Base-by-base conservation (phyloP, 2,888 invertebrate species). In the Cephalotes varians region DNA sequence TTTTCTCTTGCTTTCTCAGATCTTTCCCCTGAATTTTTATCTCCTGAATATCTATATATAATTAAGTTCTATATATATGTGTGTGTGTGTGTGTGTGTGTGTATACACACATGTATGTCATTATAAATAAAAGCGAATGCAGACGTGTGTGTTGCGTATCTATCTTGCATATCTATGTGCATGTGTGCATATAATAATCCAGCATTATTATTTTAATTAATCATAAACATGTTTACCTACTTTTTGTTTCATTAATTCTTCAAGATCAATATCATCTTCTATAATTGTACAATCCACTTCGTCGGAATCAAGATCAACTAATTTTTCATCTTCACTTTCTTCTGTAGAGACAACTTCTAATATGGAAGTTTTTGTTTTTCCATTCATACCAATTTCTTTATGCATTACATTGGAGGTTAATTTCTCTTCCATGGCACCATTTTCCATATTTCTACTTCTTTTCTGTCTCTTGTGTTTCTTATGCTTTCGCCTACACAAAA, bases 181-280 rank as follows among this genome's bases (percentile, higher is more conserved):
- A 1, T 10, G 10, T 40, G 10, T 3, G 3, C 12, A 12, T 6
- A 28, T 6, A n/a, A 31, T 54, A 54, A n/a, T 7, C 10, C 1
- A 18, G 9, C 10, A 81, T 51, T 64, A 81, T 51, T 64, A 18
- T 10, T 10, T 12, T 10, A 10, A 34, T 10, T 28, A 54, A 54
- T 37, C 12, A n/a, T n/a, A 21, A 37, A 51, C 3, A 49, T 34
- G 18, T 37, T 21, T 21, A n/a, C 10, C 28, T 91, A 98, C 98
- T 95, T 98, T 98, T 93, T 98, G 98, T 91, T 97, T 97, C 98
- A 98, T 98, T 81, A 98, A 95, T 88, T 98, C 98, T 92, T 98
- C 98, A 40, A 98, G 95, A 93, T 98, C 98, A 90, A 98, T 96
- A 86, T 98, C 98, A 87, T 98, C 98, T 93, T 98, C 98, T 81